phyloP scores from a whole-genome alignment of 2,797 vertebrate species.

The Sebastes flavidus region DNA sequence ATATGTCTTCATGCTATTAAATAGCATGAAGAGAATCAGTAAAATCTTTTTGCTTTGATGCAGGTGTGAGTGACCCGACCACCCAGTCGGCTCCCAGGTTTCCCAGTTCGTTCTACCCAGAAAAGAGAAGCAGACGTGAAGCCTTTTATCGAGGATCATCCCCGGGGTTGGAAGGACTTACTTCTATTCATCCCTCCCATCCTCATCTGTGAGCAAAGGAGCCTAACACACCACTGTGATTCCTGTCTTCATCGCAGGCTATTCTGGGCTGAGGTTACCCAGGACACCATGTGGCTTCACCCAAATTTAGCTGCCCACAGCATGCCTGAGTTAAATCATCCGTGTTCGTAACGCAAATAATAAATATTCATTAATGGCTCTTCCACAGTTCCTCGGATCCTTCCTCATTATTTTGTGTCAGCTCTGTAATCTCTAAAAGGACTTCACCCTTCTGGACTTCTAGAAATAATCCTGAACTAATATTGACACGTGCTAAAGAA shows the following conservation, averaged over 20 bases:
- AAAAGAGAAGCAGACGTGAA: conserved; percentile 20
- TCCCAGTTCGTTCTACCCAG: conserved; percentile 31
- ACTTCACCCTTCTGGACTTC: conserved; percentile 73
- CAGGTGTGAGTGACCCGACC: conserved; percentile 51
- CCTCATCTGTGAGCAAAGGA: conserved; percentile 63
- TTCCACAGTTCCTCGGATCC: conserved; percentile 69
- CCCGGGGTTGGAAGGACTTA: conserved; percentile 36
- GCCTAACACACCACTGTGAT: conserved; percentile 63
- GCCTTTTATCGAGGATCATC: conserved; percentile 49
- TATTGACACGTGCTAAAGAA: conserved; percentile 83
- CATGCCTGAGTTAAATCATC: conserved; percentile 78
- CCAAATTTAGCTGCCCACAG: conserved; percentile 77
- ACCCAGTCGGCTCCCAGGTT: conserved; percentile 36
- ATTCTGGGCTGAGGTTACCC: conserved; percentile 79
- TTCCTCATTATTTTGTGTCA: conserved; percentile 77
- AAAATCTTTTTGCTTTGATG: conserved; percentile 22
- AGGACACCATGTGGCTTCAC: conserved; percentile 70
- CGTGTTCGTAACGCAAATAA: conserved; percentile 77
- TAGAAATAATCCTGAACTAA: conserved; percentile 83
- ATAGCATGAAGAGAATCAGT: conserved; percentile 33
- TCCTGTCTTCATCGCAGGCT: conserved; percentile 67
- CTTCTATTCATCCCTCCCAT: conserved; percentile 47
- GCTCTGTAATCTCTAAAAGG: conserved; percentile 72
- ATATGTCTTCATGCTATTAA: conserved; percentile 44
- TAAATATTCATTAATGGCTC: conserved; percentile 83